Percentiles rank a stretch among this genome's conserved stretches.
Evolutionary conservation across 1,140 invertebrate species (phyloP).

Genomic region (Lepidurus arcticus): DNA sequence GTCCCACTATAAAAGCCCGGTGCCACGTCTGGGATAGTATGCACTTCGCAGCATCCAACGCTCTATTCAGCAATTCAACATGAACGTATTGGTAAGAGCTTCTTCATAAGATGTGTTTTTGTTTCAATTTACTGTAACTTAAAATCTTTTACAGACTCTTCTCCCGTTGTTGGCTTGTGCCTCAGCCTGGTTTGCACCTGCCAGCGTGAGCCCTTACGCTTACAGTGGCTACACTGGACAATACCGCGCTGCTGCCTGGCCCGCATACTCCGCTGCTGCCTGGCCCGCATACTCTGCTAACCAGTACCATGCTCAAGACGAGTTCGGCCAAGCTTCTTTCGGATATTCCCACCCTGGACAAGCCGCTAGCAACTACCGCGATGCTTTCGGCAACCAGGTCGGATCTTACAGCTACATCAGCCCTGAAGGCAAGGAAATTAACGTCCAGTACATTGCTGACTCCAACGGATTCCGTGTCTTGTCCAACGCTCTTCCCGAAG

Average conservation of each 20-base stretch:
- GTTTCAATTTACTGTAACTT: neutral
- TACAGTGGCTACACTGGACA: too few species aligned
- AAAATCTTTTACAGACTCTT: too few species aligned
- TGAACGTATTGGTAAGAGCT: conserved; percentile 31
- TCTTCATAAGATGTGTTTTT: neutral
- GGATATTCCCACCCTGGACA: conserved; percentile 40
- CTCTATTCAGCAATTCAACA: conserved; percentile 23
- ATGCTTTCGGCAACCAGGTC: conserved; percentile 42
- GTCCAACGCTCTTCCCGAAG: conserved; percentile 39
- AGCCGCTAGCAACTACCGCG: conserved; percentile 38
- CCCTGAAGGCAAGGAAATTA: conserved; percentile 42
- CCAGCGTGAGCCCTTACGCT: too few species aligned
- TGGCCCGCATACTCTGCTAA: conserved; percentile 26
- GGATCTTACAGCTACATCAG: conserved; percentile 46
- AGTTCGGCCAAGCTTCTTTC: conserved; percentile 37
- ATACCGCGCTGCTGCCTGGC: too few species aligned
- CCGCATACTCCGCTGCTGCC: neutral
- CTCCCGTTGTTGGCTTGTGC: too few species aligned
- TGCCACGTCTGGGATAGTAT: neutral
- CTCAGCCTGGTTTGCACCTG: too few species aligned
- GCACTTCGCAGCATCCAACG: neutral
- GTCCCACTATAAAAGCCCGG: neutral
- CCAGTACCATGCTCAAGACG: conserved; percentile 41
- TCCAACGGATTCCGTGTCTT: conserved; percentile 38
- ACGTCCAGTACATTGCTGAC: conserved; percentile 44